Conservation (phyloP, 2,113 vertebrate genomes). For the Oryzias curvinotus region DNA sequence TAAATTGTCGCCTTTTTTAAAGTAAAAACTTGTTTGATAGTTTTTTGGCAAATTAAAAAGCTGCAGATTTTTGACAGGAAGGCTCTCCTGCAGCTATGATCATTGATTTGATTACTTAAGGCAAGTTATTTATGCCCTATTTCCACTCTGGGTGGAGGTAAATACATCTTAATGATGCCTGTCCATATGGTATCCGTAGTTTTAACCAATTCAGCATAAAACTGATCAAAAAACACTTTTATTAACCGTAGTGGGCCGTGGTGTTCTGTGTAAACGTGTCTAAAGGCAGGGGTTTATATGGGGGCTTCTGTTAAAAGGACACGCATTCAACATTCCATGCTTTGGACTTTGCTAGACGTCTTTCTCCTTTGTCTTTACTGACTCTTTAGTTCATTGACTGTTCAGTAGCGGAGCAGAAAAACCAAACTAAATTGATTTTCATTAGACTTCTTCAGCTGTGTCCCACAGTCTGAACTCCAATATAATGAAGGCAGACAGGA, state of each 20-base stretch:
- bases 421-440: slow-evolving; percentile 6
- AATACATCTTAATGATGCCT: background rate
- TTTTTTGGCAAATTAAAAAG: too few relatives aligned
- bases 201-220: background rate
- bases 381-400: background rate
- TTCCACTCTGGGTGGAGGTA: background rate
- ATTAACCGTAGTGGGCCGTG: slow-evolving; percentile 12
- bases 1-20: too few relatives aligned
- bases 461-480: background rate
- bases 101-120: background rate
- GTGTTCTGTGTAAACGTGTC: slow-evolving; percentile 32
- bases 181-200: background rate
- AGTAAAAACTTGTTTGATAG: too few relatives aligned
- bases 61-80: too few relatives aligned
- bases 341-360: slow-evolving; percentile 30
- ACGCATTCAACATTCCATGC: slow-evolving; percentile 34
- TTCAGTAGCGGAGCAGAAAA: background rate
- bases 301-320: slow-evolving; percentile 46
- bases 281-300: slow-evolving; percentile 38
- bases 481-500: background rate
- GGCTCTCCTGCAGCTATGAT: too few relatives aligned
- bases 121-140: background rate
- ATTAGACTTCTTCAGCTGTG: slow-evolving; percentile 10
- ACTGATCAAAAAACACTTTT: slow-evolving; percentile 26
- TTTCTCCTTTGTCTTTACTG: slow-evolving; percentile 13